Base-by-base conservation (phyloP, 2,113 vertebrate species). In the Mustela nigripes region DNA sequence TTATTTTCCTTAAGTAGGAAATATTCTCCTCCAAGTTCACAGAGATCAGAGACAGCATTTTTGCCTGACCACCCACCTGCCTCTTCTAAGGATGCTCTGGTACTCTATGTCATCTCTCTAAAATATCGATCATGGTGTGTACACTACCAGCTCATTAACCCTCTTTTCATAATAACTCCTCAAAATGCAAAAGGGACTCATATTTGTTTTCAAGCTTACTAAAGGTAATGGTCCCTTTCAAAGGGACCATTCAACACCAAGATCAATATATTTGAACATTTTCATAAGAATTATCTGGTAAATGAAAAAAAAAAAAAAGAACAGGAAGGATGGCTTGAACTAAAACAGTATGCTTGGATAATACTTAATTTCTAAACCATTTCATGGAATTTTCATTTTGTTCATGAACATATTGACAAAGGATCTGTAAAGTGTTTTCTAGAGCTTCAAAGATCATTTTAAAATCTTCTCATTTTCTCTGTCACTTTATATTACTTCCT, bases 371-470 rank as follows among this genome's bases (percentile, higher is more conserved):
- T 71, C 33, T 80, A n/a, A 89, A 86, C 73, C 14, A 6, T 56
- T 82, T 15, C 71, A 33, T 73, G 21, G 28, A 73, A 85, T 42
- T 95, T 91, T 89, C 86, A 67, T 67, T 93, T 93, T 89, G 71
- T n/a, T 92, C 73, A 88, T 74, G 79, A 89, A 67, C 19, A 48
- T 48, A 96, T 56, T 80, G 67, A 21, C 24, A 22, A n/a, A 48
- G 31, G n/a, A 36, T 39, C 31, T 73, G 39, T 33, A 39, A 31
- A 31, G 28, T 90, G 76, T 96, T 85, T 92, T 31, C 86, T 91
- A 89, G 73, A 83, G n/a, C 31, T 87, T 96, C 86, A 83, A 74
- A 94, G 82, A 39, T 79, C 60, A 58, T 94, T 94, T 97, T 39
- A 36, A 89, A 62, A 71, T 89, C n/a, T 84, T 67, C 53, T 21